These are phyloP conservation scores for Caenorhabditis wallacei DNA, from an alignment of 2,888 invertebrate species.

Conservation along the genomic window DNA sequence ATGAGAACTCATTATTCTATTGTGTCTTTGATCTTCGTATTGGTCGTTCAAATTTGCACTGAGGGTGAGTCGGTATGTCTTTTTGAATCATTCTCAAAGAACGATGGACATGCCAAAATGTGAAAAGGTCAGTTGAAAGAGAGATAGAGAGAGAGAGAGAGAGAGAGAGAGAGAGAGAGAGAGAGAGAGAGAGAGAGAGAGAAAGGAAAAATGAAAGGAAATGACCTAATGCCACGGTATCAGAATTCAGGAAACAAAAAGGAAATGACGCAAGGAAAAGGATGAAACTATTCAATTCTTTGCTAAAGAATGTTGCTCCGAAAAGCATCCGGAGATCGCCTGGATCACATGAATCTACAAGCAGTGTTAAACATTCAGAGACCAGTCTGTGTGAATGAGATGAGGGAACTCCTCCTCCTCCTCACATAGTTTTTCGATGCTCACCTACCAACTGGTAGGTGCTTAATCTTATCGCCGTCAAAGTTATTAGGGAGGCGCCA, in stretches of 20 bases:
- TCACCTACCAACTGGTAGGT: constrained; percentile 51
- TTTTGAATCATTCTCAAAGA: too few relatives aligned
- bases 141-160: not conserved
- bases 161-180: not conserved
- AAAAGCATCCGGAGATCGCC: constrained; percentile 40
- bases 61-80: not conserved
- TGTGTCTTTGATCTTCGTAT: not conserved
- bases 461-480: constrained; percentile 48
- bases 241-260: constrained; percentile 22
- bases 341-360: constrained; percentile 47
- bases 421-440: constrained; percentile 22
- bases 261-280: constrained; percentile 9
- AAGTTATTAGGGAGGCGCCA: constrained; percentile 59
- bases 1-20: not conserved
- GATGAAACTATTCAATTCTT: constrained; percentile 4
- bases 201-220: constrained; percentile 3
- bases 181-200: not conserved
- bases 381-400: constrained; percentile 58
- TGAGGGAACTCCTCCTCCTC: constrained; percentile 18
- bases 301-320: constrained; percentile 21
- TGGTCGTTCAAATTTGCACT: not conserved
- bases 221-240: constrained; percentile 24
- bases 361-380: constrained; percentile 50
- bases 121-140: too few relatives aligned
- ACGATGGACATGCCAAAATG: too few relatives aligned